Conservation (phyloP, 2,888 invertebrate genomes). For the Apodemia mormo region DNA sequence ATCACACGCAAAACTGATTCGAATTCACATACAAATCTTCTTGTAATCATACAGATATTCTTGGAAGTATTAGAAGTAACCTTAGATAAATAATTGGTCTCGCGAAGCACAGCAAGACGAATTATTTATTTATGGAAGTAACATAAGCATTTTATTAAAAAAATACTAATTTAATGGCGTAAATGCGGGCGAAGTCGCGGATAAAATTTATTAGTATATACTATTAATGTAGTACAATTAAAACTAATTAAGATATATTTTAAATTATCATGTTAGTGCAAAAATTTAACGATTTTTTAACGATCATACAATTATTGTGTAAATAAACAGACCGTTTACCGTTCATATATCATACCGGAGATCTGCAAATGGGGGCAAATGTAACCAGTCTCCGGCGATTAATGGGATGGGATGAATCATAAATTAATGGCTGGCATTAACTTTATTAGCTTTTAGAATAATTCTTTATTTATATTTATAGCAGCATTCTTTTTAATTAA, state of each 20-base stretch:
- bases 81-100: too few species aligned
- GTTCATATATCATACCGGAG: slow-evolving; percentile 7
- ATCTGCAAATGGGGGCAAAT: background rate
- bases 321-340: background rate
- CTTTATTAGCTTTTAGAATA: slow-evolving; percentile 2
- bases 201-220: too few species aligned
- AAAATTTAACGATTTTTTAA: slow-evolving; percentile 11
- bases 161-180: too few species aligned
- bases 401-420: background rate
- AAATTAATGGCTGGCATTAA: background rate
- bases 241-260: background rate
- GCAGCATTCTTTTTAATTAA: background rate
- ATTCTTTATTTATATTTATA: background rate
- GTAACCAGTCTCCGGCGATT: slow-evolving; percentile 3
- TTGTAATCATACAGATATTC: too few species aligned
- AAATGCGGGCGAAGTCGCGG: too few species aligned
- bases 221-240: too few species aligned
- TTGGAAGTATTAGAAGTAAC: too few species aligned
- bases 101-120: too few species aligned
- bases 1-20: too few species aligned
- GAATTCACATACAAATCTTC: too few species aligned
- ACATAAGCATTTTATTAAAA: too few species aligned
- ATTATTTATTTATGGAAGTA: too few species aligned
- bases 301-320: slow-evolving; percentile 7
- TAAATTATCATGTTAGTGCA: background rate